Evolutionary conservation across 2,113 vertebrate species (phyloP).

Genomic region (Pyrgilauda ruficollis): DNA sequence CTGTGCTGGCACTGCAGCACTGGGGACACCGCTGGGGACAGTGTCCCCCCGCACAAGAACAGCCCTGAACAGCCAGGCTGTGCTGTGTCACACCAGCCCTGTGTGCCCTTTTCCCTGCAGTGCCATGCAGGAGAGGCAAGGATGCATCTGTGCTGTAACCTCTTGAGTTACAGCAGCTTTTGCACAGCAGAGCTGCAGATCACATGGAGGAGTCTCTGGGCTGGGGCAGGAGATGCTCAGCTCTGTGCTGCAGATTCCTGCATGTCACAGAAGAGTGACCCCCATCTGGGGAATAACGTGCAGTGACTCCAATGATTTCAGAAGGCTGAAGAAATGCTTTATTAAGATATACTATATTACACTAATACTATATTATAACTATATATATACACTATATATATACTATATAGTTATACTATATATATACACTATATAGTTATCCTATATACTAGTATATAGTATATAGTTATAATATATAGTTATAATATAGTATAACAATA

Average conservation of each 20-base stretch:
- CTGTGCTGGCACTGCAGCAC: accelerated
- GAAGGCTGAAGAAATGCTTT: too few relatives aligned
- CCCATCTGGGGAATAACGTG: too few relatives aligned
- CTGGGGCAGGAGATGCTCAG: accelerated
- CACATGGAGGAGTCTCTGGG: background rate
- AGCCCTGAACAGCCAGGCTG: accelerated
- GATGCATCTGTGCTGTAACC: accelerated
- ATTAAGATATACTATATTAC: too few relatives aligned
- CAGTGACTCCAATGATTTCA: too few relatives aligned
- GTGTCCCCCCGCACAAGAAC: accelerated
- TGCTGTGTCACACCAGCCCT: background rate
- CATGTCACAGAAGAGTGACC: background rate
- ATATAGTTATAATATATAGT: too few relatives aligned
- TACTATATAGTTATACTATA: too few relatives aligned
- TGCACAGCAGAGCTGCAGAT: accelerated
- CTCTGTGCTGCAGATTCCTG: background rate
- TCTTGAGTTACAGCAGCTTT: background rate
- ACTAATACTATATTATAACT: too few relatives aligned
- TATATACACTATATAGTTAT: too few relatives aligned
- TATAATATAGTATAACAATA: too few relatives aligned
- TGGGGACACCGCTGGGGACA: background rate
- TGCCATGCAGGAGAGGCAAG: accelerated
- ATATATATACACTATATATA: too few relatives aligned
- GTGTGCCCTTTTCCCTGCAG: background rate
- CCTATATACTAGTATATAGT: too few relatives aligned